Evolutionary conservation across 2,797 vertebrate genomes (phyloP), one percentile per base, ranked within the genome.

Genomic region (Premnoplex brunnescens): DNA sequence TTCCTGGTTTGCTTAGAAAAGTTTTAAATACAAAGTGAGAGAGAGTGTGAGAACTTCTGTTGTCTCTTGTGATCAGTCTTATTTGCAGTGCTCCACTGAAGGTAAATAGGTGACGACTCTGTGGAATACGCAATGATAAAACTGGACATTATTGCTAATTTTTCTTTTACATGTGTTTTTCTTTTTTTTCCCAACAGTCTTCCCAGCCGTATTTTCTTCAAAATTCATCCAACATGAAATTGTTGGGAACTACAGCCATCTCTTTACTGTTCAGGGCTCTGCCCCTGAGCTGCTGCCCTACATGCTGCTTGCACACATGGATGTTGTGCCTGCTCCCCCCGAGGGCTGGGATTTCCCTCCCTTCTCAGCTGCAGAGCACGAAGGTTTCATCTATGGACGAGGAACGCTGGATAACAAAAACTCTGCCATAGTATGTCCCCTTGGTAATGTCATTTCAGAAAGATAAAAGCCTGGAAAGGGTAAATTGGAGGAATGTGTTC

Each of bases 371-470:
- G 64, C 98, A 82, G 99, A 99, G 93, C 98, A 96, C 7, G 96
- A 98, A 76, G 99, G 98, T n/a, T 99, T 99, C 96, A 99, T 99
- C 97, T 98, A 99, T 3, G 99, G 99, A 30, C 98, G 99, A 97
- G 99, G 99, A 92, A 97, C 99, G 3, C 97, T 99, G 64, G 99
- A 99, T 85, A 98, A 99, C 98, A 99, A 99, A 96, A 97, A 98
- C 94, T 95, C 98, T 77, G 83, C 98, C 73, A 98, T 99, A 98
- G 99, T 99, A 96, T 39, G 97, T 96, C 28, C 2, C 34, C 69
- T 41, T 14, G 75, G 83, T 85, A 43, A 87, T 20, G n/a, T 10
- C 9, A 14, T 75, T 64, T 78, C 34, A 12, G 83, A 72, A n/a
- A n/a, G 16, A 34, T 4, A 4, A 51, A 23, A 55, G 39, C 51